Base-by-base conservation (phyloP, 1,140 invertebrate genomes). In the Pogonomyrmex barbatus region DNA sequence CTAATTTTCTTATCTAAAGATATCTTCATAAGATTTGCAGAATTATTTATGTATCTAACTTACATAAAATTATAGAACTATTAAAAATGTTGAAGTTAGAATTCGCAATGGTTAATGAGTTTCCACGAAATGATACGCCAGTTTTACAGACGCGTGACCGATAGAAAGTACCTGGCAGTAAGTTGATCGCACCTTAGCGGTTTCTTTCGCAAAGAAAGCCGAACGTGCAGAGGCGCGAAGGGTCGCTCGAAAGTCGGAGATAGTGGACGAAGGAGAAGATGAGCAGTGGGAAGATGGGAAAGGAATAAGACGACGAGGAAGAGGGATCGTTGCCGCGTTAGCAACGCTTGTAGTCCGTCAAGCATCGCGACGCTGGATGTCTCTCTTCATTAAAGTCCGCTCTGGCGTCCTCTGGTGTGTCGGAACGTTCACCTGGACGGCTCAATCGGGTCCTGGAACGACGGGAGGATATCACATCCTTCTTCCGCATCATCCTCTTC, bases 261-360 rank as follows among this genome's bases (percentile, higher is more conserved):
- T 24, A 52, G 30, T 30, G 78, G 45, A 68, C 47, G 45, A 63
- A 52, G 67, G 68, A 73, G 86, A 86, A 79, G 83, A 88, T 62
- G 88, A 88, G 77, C 54, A 63, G 36, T 58, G 47, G 73, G 45
- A 60, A 71, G 79, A 52, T 67, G 85, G 33, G 17, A 50, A 45
- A 47, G 77, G 82, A 89, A 82, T 67, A 68, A 85, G 68, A 71
- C 54, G 62, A 84, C 76, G 50, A 68, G 17, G 58, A 87, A 86
- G 81, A 81, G 67, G 75, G 88, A 88, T 88, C 71, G 67, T 50
- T 67, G 79, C 68, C 88, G 68, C 84, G 92, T 92, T 93, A 91
- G 92, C 78, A 91, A 92, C 92, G 92, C 92, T 91, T 92, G 92
- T 92, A 93, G 85, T 91, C 88, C 88, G 89, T 86, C 88, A 89